Evolutionary conservation across 1,140 invertebrate species (phyloP), one percentile per base, ranked within the genome.

Genomic region (Lucilia sericata): DNA sequence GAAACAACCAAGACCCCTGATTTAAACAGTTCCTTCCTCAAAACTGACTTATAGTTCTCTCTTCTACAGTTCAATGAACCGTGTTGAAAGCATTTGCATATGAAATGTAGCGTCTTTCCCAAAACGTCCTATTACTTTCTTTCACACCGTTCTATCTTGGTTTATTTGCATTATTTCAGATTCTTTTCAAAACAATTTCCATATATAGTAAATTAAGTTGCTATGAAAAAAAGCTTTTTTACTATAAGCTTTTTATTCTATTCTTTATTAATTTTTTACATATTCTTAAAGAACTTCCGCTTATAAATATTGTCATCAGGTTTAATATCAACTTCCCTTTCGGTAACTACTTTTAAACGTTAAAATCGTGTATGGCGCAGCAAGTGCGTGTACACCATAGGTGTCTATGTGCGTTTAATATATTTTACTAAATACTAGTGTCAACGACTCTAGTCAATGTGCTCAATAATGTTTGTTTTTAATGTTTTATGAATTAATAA

Each of bases 301-400:
- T 70, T 70, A 70, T 70, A 70, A 70, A 70, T 70, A 70, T 70
- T 70, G 19, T 70, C 19, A 70, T 70, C 65, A 70, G 65, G 65
- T 70, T 70, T 70, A 30, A 21, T 70, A 25, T 25, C 19, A 70
- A 70, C 65, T 70, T 70, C 65, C 65, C 65, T 70, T 70, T 70
- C 65, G 65, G 65, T 70, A 70, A 70, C 65, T 70, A 70, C 65
- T 70, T 70, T 25, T 70, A 70, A 70, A 7, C 19, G 25, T 13
- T 21, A 70, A 70, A 17, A 13, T 14, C 1, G 25, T 60, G n/a
- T 14, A 14, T 8, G 5, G 51, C 42, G 5, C 7, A 10, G 5
- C 42, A 42, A 42, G 42, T 42, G 42, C 42, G 2, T 42, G 10
- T 0, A 5, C 42, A 42, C 42, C 42, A 42, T 42, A 30, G 5